phyloP scores from a whole-genome alignment of 2,797 vertebrate species.

The Microhierax caerulescens region DNA sequence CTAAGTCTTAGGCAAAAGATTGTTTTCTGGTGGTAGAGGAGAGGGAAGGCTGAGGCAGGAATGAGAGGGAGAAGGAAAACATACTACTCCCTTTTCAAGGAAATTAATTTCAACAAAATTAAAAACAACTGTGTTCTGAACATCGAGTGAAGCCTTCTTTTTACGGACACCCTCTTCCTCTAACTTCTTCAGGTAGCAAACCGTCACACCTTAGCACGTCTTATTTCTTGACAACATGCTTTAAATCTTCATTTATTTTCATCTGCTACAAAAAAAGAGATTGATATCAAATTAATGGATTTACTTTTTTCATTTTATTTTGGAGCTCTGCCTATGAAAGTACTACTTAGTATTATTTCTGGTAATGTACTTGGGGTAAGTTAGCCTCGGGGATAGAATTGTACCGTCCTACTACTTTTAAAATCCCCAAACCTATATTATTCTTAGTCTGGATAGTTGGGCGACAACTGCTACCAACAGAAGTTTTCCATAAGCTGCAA shows the following conservation, averaged over 20 bases:
- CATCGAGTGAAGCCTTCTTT: not conserved
- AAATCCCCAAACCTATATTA: not conserved
- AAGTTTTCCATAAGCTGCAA: not conserved
- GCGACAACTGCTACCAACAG: not conserved
- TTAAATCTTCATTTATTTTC: not conserved
- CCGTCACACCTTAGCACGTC: not conserved
- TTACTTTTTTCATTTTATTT: not conserved
- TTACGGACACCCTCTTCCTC: not conserved
- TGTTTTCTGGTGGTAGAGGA: not conserved
- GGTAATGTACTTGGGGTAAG: accelerated
- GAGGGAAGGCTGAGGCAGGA: not conserved
- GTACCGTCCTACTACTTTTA: not conserved
- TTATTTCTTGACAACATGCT: not conserved
- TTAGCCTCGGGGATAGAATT: not conserved
- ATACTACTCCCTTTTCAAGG: not conserved
- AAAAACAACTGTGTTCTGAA: not conserved
- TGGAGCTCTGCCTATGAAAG: not conserved
- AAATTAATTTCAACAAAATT: not conserved
- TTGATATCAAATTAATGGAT: accelerated
- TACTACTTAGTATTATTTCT: not conserved
- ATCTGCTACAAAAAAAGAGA: not conserved
- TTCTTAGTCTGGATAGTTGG: not conserved
- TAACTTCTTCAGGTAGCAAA: not conserved
- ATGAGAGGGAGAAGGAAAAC: not conserved
- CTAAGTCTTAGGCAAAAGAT: not conserved